phyloP scores from a whole-genome alignment of 1,140 invertebrate genomes.

The Dreissena rostriformis region DNA sequence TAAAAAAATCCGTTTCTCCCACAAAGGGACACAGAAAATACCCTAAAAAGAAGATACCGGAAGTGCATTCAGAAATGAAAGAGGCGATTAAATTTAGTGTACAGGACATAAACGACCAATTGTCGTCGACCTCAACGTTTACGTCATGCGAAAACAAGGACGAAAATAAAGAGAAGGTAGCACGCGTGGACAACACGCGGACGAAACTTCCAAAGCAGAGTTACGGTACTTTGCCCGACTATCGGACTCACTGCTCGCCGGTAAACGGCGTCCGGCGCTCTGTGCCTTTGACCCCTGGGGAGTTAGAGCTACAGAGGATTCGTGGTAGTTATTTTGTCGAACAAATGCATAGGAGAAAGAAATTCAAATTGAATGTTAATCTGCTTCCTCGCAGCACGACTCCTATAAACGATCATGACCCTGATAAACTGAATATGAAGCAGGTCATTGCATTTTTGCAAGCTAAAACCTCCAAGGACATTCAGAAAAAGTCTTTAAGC shows the following conservation, averaged over 20 bases:
- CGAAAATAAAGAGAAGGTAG: constrained; percentile 23
- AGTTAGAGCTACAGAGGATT: constrained; percentile 63
- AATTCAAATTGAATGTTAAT: constrained; percentile 71
- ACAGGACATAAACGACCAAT: constrained; percentile 52
- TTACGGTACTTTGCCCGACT: constrained; percentile 28
- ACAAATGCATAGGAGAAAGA: constrained; percentile 60
- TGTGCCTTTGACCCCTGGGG: constrained; percentile 59
- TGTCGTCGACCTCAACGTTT: constrained; percentile 42
- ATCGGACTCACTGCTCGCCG: constrained; percentile 5
- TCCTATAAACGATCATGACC: constrained; percentile 73
- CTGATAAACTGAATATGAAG: constrained; percentile 75
- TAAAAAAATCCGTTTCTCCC: constrained; percentile 13
- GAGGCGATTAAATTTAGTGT: constrained; percentile 54
- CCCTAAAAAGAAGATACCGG: constrained; percentile 42
- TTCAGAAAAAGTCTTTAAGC: constrained; percentile 34
- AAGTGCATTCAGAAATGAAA: constrained; percentile 52
- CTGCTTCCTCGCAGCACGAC: constrained; percentile 71
- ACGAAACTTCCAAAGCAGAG: constrained; percentile 60
- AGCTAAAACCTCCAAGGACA: constrained; percentile 50
- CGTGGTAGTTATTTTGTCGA: constrained; percentile 58
- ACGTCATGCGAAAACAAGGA: constrained; percentile 39
- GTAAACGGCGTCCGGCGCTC: constrained; percentile 50
- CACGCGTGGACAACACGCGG: constrained; percentile 18
- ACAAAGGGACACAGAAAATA: constrained; percentile 9
- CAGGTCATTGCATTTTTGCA: constrained; percentile 72